Evolutionary conservation across 2,797 vertebrate genomes (phyloP), one percentile per base, ranked within the genome.

Genomic region (Siniperca obscura): DNA sequence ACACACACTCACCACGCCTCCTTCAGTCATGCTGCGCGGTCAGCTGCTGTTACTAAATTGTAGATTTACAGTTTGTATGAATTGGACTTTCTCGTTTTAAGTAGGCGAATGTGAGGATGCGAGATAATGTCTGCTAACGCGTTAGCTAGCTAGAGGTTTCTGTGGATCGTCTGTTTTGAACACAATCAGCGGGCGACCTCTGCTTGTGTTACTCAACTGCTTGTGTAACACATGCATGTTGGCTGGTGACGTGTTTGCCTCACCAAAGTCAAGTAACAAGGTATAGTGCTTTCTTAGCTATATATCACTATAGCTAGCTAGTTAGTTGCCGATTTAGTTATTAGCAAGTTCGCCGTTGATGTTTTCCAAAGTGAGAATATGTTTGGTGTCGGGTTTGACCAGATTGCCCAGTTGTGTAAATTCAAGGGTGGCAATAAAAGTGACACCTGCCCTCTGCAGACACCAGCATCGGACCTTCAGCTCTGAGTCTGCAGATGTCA

Each of bases 401-500:
- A 52, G 67, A 56, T 27, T 75, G 3, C 6, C 64, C 34, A 6
- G 13, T 11, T 30, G 46, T 59, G 7, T 73, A 4, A 74, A 34
- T 13, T 10, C 79, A 60, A 60, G 38, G 14, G 5, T 56, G 10
- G 55, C 66, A 1, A 6, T n/a, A 1, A n/a, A 40, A 30, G 62
- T 21, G 19, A 52, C 70, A 2, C 75, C 78, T 27, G 62, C 42
- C 9, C 14, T 67, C 46, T 81, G 86, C 69, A 77, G 50, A 73
- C 81, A 81, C 4, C 86, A 71, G 6, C 84, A 44, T 17, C 68
- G 70, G 57, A 78, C 60, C 14, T 44, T 42, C 36, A 77, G 77
- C 75, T 75, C 81, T 0, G 65, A 74, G n/a, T 38, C 82, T 40
- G 71, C 81, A 14, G 62, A 42, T n/a, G 85, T 94, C 21, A 89